These are phyloP conservation scores for Pteronotus mesoamericanus DNA, from an alignment of 2,797 vertebrate species.

Conservation along the genomic window DNA sequence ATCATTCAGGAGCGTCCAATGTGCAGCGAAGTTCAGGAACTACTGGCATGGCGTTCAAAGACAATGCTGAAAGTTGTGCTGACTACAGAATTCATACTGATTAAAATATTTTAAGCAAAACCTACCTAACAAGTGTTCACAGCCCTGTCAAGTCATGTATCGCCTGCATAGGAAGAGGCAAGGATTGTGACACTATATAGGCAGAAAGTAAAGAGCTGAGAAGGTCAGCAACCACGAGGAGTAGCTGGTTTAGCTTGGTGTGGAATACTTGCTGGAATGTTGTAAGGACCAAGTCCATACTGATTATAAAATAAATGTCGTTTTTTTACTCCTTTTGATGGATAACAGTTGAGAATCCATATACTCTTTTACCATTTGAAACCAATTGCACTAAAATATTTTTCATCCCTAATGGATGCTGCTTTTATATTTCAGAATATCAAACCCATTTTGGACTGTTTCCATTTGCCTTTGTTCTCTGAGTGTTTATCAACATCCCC, in stretches of 20 bases:
- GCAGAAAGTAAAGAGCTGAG: background rate
- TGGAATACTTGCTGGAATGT: background rate
- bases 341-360: background rate
- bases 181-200: background rate
- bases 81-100: background rate
- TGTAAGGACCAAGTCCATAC: background rate
- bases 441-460: background rate
- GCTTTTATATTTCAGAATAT: conserved; percentile 27
- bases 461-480: background rate
- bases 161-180: background rate
- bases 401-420: background rate
- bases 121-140: background rate
- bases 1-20: background rate
- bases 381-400: background rate
- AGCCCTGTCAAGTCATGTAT: background rate
- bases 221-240: fast-evolving
- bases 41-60: background rate
- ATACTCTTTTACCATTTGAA: background rate
- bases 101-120: background rate
- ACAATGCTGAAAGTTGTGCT: background rate
- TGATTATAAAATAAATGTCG: background rate
- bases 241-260: background rate
- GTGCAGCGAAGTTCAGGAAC: background rate
- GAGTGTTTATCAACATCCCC: background rate
- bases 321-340: background rate